Percentiles rank a stretch among this genome's conserved stretches.
These are phyloP conservation scores for Thinocorus orbignyianus DNA, from an alignment of 2,113 vertebrate genomes.

Conservation along the genomic window DNA sequence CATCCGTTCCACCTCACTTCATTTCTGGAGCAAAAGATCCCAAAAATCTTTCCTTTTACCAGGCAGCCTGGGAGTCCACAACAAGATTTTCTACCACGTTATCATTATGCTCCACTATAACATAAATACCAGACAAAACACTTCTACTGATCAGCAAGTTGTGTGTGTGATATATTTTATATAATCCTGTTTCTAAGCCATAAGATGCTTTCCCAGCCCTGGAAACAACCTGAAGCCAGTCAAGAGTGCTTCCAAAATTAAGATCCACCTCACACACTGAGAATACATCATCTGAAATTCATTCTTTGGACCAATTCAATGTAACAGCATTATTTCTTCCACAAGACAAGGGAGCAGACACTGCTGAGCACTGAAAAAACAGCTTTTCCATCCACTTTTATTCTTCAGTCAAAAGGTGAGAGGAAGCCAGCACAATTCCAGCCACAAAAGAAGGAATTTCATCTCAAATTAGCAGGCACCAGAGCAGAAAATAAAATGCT, in stretches of 20 bases:
- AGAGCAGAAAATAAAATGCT: not conserved
- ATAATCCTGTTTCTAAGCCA: not conserved
- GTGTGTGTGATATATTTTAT: fast-evolving
- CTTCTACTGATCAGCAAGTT: not conserved
- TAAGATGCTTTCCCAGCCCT: not conserved
- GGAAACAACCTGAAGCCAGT: not conserved
- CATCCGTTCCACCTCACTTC: conserved; percentile 5
- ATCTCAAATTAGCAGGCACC: not conserved
- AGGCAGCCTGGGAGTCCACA: not conserved
- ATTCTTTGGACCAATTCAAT: not conserved
- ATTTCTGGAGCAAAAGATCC: conserved; percentile 27
- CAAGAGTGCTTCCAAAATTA: not conserved
- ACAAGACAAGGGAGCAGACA: not conserved
- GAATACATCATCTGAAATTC: not conserved
- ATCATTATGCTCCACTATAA: not conserved
- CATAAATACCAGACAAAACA: not conserved
- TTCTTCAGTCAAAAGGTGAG: not conserved
- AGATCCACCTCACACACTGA: not conserved
- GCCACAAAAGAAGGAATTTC: not conserved
- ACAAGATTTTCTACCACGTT: not conserved
- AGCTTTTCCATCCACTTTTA: conserved; percentile 13
- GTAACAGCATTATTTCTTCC: not conserved
- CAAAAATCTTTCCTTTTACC: not conserved
- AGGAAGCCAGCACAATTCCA: not conserved
- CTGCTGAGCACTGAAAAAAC: not conserved